A percentile compares a stretch with the other conserved stretches of the same genome.
Evolutionary conservation across 1,140 invertebrate species (phyloP).

Genomic region (Lepidurus couesii): DNA sequence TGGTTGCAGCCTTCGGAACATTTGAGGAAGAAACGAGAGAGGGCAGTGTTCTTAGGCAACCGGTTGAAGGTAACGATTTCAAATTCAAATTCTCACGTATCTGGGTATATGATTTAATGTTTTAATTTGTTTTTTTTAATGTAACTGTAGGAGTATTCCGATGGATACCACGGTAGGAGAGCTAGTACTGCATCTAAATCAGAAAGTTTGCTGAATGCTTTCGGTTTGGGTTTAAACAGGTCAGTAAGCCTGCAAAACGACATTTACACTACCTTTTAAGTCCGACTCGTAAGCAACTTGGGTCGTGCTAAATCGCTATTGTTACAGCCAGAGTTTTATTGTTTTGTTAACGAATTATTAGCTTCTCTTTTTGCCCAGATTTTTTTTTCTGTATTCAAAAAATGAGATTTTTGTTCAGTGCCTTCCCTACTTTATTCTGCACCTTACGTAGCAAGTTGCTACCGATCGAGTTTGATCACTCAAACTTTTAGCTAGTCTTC

Average conservation of each 20-base stretch:
- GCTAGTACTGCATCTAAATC: slow-evolving; percentile 53
- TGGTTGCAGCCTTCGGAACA: slow-evolving; percentile 87
- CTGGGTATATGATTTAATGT: neutral
- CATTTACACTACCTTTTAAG: slow-evolving; percentile 54
- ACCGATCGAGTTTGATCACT: neutral
- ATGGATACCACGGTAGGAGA: slow-evolving; percentile 64
- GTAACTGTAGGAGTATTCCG: slow-evolving; percentile 59
- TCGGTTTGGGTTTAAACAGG: slow-evolving; percentile 50
- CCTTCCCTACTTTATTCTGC: neutral
- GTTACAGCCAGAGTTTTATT: slow-evolving; percentile 18
- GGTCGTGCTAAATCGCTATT: slow-evolving; percentile 1
- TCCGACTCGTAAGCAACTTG: neutral
- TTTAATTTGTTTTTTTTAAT: neutral
- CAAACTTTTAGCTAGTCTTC: neutral
- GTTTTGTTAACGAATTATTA: slow-evolving; percentile 1
- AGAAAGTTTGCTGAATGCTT: slow-evolving; percentile 49
- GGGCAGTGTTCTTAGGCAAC: slow-evolving; percentile 75
- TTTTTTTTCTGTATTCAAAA: neutral
- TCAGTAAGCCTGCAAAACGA: slow-evolving; percentile 77
- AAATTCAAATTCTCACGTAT: neutral
- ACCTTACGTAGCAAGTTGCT: neutral
- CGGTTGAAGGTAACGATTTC: slow-evolving; percentile 49
- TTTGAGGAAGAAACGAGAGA: slow-evolving; percentile 86
- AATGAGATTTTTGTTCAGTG: neutral
- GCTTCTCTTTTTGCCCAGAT: slow-evolving; percentile 1